phyloP scores from a whole-genome alignment of 2,888 invertebrate species.

The Branchipolynoe longqiensis region DNA sequence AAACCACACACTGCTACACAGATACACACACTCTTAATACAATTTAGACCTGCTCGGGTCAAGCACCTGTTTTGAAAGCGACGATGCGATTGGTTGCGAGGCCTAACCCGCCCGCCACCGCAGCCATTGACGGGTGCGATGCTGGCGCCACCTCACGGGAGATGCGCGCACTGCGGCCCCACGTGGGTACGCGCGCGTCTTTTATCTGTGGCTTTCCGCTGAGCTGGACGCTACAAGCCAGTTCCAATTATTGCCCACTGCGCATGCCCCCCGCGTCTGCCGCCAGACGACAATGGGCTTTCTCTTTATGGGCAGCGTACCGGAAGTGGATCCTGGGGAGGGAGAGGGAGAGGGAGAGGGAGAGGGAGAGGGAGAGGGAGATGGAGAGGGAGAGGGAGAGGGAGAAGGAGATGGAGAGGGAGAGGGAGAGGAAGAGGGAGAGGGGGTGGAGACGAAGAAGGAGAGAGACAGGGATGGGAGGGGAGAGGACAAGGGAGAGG shows the following conservation, averaged over 20 bases:
- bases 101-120: background rate
- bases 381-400: too few relatives aligned
- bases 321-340: too few relatives aligned
- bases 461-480: too few relatives aligned
- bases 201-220: conserved; percentile 31
- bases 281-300: too few relatives aligned
- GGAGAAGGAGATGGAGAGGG: too few relatives aligned
- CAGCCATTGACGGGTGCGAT: background rate
- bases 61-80: background rate
- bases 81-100: conserved; percentile 10
- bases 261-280: too few relatives aligned
- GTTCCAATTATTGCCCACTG: background rate
- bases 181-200: background rate
- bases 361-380: too few relatives aligned
- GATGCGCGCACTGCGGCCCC: background rate
- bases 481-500: too few relatives aligned
- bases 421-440: too few relatives aligned
- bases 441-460: too few relatives aligned
- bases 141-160: background rate
- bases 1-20: conserved; percentile 7
- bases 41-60: conserved; percentile 14
- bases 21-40: background rate
- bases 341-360: too few relatives aligned
- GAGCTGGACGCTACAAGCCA: conserved; percentile 19
- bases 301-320: too few relatives aligned